Conservation (phyloP, 2,888 invertebrate genomes). For the Erannis defoliaria region DNA sequence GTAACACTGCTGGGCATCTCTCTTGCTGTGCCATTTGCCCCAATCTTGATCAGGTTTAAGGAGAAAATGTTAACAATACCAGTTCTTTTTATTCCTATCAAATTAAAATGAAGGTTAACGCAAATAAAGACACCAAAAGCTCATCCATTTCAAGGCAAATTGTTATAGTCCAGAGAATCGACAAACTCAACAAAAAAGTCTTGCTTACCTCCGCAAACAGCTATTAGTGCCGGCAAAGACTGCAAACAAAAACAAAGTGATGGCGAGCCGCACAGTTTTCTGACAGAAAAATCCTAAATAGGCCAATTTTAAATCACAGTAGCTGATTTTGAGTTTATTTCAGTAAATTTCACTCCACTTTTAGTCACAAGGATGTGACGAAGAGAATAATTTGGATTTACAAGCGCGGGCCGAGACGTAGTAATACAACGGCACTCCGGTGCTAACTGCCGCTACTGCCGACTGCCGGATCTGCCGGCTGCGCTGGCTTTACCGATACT, state of each 20-base stretch:
- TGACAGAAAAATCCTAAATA: constrained; percentile 53
- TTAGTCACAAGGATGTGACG: constrained; percentile 74
- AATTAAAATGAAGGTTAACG: constrained; percentile 18
- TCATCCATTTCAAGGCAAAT: constrained; percentile 37
- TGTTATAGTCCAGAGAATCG: constrained; percentile 47
- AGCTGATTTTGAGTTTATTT: constrained; percentile 48
- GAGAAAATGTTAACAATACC: not conserved
- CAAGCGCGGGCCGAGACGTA: constrained; percentile 63
- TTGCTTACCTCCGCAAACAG: constrained; percentile 77
- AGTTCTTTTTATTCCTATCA: not conserved
- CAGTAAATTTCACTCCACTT: constrained; percentile 75
- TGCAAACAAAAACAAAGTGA: constrained; percentile 67
- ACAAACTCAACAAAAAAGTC: constrained; percentile 57
- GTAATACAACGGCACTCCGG: constrained; percentile 57
- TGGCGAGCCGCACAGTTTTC: constrained; percentile 54
- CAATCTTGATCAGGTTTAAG: no score
- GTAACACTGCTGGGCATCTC: no score
- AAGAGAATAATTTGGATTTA: constrained; percentile 71
- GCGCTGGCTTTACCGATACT: not conserved
- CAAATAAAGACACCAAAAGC: constrained; percentile 23
- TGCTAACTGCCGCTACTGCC: constrained; percentile 54
- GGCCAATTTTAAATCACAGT: constrained; percentile 42
- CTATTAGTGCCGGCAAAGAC: constrained; percentile 74
- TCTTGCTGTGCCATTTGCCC: no score
- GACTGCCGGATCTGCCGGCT: not conserved